Evolutionary conservation across 2,888 invertebrate species (phyloP).

Genomic region (Troilus luridus): DNA sequence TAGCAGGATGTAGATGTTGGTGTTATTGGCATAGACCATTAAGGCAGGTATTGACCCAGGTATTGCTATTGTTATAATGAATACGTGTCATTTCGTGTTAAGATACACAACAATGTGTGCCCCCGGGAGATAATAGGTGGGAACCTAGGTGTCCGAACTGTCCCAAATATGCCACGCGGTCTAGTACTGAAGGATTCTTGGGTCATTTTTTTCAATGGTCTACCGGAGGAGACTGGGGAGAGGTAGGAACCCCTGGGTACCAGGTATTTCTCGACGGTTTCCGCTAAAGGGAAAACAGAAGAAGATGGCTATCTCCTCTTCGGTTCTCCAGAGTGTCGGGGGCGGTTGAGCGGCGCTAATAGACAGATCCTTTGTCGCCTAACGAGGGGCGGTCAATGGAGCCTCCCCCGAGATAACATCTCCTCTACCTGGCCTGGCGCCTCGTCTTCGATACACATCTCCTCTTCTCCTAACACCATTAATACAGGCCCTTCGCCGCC

Average conservation of each 20-base stretch:
- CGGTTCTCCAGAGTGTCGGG: not conserved
- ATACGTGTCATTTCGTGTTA: not conserved
- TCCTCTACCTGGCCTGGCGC: constrained; percentile 32
- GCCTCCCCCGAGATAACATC: not conserved
- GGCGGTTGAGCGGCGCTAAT: not conserved
- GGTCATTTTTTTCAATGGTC: constrained; percentile 24
- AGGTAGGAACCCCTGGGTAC: not conserved
- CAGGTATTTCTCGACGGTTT: constrained; percentile 44
- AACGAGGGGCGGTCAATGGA: constrained; percentile 31
- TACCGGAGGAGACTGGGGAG: not conserved
- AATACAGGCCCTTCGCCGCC: constrained; percentile 32
- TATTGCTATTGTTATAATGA: not conserved
- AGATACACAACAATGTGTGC: not conserved
- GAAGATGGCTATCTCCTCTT: constrained; percentile 33
- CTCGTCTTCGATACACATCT: constrained; percentile 54
- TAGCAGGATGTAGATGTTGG: not conserved
- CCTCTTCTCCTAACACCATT: constrained; percentile 31
- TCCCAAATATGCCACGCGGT: constrained; percentile 13
- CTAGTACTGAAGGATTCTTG: constrained; percentile 39
- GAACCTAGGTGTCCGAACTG: not conserved
- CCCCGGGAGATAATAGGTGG: not conserved
- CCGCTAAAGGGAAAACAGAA: constrained; percentile 23
- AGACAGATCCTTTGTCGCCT: constrained; percentile 44
- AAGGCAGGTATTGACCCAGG: not conserved
- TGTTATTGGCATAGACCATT: not conserved